Base-by-base conservation (phyloP, 2,113 vertebrate species). In the Nibea albiflora region DNA sequence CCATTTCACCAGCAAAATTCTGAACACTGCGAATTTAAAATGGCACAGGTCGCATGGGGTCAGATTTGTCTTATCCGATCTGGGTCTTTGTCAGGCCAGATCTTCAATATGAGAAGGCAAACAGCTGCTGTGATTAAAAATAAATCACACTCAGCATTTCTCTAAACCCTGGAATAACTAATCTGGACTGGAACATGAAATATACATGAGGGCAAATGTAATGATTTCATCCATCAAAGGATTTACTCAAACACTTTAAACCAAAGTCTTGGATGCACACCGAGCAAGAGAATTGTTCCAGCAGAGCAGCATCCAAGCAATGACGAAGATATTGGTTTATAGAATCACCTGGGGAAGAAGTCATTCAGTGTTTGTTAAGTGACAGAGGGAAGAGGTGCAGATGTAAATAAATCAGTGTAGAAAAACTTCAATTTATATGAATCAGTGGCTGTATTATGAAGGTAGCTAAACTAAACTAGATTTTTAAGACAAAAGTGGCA, bases 51-150 rank as follows among this genome's bases (percentile, higher is more conserved):
- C 24, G 54, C 78, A 9, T 4, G 17, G 86, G 83, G 87, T 92
- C 90, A 91, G 79, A 68, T 88, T 88, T 92, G 94, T 94, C 92
- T 89, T 60, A 57, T 94, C 86, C 35, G 49, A 93, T 95, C 85
- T 91, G 86, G 56, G 84, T 94, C 81, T 89, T 90, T 88, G 91
- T 94, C 89, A 87, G 86, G 76, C 73, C 46, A 90, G 83, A 86
- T 92, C 83, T 91, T 93, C 89, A 92, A 93, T 91, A 90, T 11
- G 75, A 93, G 93, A 90, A 90, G 86, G 89, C 90, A 90, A 94
- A 94, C 95, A 95, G 94, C 90, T 95, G 94, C 93, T 93, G 89
- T 88, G 89, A 95, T 95, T 94, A 95, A 95, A 95, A 95, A 95
- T 95, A 94, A 93, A 95, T 95, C 88, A 72, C 92, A 87, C 89